A percentile compares a stretch with the other conserved stretches of the same genome.
These are phyloP conservation scores for Dinoponera quadriceps DNA, from an alignment of 1,140 invertebrate species.

Conservation along the genomic window DNA sequence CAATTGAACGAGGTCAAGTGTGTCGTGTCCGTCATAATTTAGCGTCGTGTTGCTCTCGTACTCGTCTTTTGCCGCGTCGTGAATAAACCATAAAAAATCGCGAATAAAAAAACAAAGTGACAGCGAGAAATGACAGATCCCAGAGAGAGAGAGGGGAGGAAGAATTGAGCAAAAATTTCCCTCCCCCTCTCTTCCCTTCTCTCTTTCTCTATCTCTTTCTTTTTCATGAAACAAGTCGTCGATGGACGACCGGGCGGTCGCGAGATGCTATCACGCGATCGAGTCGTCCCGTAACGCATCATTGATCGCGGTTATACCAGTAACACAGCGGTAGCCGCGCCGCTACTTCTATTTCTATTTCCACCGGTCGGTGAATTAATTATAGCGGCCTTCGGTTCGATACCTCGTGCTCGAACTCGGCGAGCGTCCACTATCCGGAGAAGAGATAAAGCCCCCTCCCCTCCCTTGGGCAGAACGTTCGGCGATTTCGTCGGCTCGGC, in stretches of 20 bases:
- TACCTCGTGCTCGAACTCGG: slow-evolving; percentile 73
- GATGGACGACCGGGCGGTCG: slow-evolving; percentile 17
- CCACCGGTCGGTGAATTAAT: slow-evolving; percentile 79
- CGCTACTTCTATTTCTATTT: slow-evolving; percentile 76
- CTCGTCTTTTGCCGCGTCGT: no score
- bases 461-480: slow-evolving; percentile 69
- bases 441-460: no score
- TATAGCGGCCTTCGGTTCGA: slow-evolving; percentile 77
- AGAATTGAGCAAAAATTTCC: background rate
- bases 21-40: no score
- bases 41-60: no score
- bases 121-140: no score
- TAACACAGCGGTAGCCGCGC: background rate
- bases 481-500: slow-evolving; percentile 14
- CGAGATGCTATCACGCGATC: slow-evolving; percentile 31
- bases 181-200: no score
- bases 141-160: slow-evolving; percentile 12
- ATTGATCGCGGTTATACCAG: slow-evolving; percentile 40
- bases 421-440: slow-evolving; percentile 75
- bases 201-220: no score
- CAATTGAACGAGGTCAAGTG: no score
- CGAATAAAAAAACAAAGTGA: no score
- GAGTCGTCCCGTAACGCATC: background rate
- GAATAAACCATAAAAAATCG: no score
- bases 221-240: slow-evolving; percentile 18